phyloP scores from a whole-genome alignment of 92 coral and sea anemone genomes.

The Actinostola sp. region DNA sequence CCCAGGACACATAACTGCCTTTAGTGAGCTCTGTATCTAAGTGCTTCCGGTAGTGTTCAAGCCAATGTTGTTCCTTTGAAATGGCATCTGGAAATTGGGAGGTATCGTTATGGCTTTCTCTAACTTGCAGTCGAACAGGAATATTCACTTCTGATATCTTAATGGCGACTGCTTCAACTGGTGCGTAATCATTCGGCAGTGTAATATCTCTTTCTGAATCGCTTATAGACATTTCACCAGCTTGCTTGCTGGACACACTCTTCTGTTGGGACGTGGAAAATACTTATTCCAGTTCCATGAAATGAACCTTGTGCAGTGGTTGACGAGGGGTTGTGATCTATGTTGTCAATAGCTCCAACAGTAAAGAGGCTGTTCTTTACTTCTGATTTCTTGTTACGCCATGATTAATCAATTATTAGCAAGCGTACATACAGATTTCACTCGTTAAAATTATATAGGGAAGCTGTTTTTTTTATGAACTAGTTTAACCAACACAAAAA shows the following conservation, averaged over 20 bases:
- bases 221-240: slow-evolving; percentile 12
- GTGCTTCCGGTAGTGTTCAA: slow-evolving; percentile 21
- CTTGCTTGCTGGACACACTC: not conserved
- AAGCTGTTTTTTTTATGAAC: no score
- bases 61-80: no score
- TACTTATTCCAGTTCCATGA: slow-evolving; percentile 33
- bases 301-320: slow-evolving; percentile 38
- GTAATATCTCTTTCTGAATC: slow-evolving; percentile 10
- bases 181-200: no score
- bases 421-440: no score
- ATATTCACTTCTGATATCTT: no score
- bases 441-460: no score
- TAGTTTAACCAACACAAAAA: no score
- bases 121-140: slow-evolving; percentile 18
- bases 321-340: slow-evolving; percentile 48
- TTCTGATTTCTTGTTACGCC: no score
- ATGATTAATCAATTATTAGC: no score
- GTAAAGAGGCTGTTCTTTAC: slow-evolving; percentile 31
- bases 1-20: slow-evolving; percentile 19
- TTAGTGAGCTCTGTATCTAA: slow-evolving; percentile 7
- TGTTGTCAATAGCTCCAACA: slow-evolving; percentile 34
- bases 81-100: slow-evolving; percentile 15
- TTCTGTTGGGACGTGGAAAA: slow-evolving; percentile 9
- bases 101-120: slow-evolving; percentile 6
- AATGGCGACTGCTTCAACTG: no score